These are phyloP conservation scores for Portevinia maculata DNA, from an alignment of 2,888 invertebrate genomes.

Conservation along the genomic window DNA sequence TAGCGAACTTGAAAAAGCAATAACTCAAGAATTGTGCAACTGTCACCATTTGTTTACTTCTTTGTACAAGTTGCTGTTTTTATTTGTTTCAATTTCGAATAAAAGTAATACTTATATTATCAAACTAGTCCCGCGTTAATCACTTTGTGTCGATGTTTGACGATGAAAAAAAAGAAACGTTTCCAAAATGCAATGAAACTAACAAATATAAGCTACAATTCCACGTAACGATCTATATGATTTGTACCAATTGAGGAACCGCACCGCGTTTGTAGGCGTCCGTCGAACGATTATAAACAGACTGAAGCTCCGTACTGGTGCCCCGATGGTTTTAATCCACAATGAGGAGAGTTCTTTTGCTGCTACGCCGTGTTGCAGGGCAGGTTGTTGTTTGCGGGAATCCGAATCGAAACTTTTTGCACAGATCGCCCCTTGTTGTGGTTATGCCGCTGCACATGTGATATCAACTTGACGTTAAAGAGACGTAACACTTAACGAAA, in stretches of 20 bases:
- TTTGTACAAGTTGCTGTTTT: slow-evolving; percentile 9
- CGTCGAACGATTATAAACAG: slow-evolving; percentile 51
- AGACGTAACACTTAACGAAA: slow-evolving; percentile 43
- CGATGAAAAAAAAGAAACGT: slow-evolving; percentile 3
- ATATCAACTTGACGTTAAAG: slow-evolving; percentile 58
- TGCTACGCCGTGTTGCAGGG: slow-evolving; percentile 24
- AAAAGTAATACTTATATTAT: not conserved
- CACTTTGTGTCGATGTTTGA: not conserved
- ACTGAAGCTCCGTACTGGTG: slow-evolving; percentile 55
- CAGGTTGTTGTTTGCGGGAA: slow-evolving; percentile 63
- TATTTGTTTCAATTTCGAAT: not conserved
- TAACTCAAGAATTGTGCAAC: slow-evolving; percentile 65
- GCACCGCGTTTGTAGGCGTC: slow-evolving; percentile 36
- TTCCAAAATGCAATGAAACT: not conserved
- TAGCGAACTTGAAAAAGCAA: slow-evolving; percentile 58
- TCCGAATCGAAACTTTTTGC: slow-evolving; percentile 52
- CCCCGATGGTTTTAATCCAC: slow-evolving; percentile 63
- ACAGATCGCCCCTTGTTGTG: slow-evolving; percentile 32
- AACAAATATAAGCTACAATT: not conserved
- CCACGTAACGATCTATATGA: slow-evolving; percentile 24
- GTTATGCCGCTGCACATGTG: slow-evolving; percentile 32
- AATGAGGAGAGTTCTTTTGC: slow-evolving; percentile 49
- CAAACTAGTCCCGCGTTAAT: slow-evolving; percentile 5
- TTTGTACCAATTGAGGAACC: slow-evolving; percentile 7
- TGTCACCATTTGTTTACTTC: slow-evolving; percentile 37